Percentiles rank a stretch among this genome's conserved stretches.
Evolutionary conservation across 2,797 vertebrate species (phyloP).

Genomic region (Enteromius argenteus): DNA sequence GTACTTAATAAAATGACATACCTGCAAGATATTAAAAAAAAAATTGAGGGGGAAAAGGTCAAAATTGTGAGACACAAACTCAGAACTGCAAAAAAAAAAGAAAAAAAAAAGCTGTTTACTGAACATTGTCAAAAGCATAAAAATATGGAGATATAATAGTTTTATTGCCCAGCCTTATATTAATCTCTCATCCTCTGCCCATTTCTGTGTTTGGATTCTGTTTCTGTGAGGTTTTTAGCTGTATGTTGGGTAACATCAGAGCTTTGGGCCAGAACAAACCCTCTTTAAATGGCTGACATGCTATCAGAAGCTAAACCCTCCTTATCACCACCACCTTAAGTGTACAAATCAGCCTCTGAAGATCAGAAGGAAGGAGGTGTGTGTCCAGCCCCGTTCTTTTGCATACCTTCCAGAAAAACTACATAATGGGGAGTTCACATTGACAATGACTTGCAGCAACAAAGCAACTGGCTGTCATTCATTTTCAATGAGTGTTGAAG

Average conservation of each 20-base stretch:
- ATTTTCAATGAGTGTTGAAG: constrained; percentile 1
- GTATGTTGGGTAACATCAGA: constrained; percentile 17
- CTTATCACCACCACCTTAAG: constrained; percentile 53
- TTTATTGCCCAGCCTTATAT: neutral
- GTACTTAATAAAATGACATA: too few relatives aligned
- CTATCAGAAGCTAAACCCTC: constrained; percentile 46
- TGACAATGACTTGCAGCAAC: neutral
- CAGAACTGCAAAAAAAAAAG: too few relatives aligned
- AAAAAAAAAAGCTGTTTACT: too few relatives aligned
- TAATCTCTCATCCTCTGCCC: neutral
- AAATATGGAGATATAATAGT: neutral
- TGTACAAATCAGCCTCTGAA: constrained; percentile 41
- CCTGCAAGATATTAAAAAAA: too few relatives aligned
- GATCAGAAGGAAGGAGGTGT: constrained; percentile 37
- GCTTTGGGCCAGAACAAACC: constrained; percentile 30
- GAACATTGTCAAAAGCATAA: neutral
- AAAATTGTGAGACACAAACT: too few relatives aligned
- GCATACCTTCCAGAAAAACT: constrained; percentile 41
- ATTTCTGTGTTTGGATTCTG: neutral
- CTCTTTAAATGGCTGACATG: constrained; percentile 35
- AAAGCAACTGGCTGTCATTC: neutral
- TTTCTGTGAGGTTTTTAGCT: neutral
- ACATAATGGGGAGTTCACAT: neutral
- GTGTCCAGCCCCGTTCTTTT: constrained; percentile 36
- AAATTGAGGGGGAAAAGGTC: too few relatives aligned